Evolutionary conservation across 2,797 vertebrate species (phyloP).

Genomic region (Silurus lanzhouensis): DNA sequence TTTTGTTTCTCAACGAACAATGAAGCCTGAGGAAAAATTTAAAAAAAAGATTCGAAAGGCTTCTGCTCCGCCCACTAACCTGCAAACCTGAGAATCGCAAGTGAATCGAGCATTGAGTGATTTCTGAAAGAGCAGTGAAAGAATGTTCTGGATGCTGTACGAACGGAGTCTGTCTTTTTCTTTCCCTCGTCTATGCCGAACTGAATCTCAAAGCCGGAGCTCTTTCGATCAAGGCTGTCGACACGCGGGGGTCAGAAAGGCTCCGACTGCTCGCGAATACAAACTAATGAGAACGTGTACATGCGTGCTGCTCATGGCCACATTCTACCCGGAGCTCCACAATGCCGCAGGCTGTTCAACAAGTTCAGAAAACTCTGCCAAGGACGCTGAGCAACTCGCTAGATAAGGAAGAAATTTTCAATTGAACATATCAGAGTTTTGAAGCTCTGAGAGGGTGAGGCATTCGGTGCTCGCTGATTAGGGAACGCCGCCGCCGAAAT

Average conservation of each 20-base stretch:
- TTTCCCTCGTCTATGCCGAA: background rate
- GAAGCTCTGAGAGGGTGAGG: background rate
- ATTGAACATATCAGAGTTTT: background rate
- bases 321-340: constrained; percentile 18
- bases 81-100: background rate
- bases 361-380: constrained; percentile 5
- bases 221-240: constrained; percentile 24
- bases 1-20: background rate
- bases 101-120: background rate
- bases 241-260: background rate
- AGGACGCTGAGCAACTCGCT: constrained; percentile 18
- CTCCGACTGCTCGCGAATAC: background rate
- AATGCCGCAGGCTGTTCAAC: background rate
- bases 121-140: background rate
- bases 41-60: background rate
- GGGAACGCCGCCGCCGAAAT: background rate
- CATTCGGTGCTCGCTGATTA: background rate
- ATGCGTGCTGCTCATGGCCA: background rate
- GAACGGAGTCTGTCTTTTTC: background rate
- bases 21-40: background rate
- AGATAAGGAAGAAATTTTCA: background rate
- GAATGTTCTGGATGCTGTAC: constrained; percentile 17
- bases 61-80: background rate
- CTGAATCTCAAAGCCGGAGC: constrained; percentile 10
- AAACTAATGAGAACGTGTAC: background rate